These are phyloP conservation scores for Geodia barretti DNA, from an alignment of 37 sponge, comb jelly and placozoan species.

Conservation along the genomic window DNA sequence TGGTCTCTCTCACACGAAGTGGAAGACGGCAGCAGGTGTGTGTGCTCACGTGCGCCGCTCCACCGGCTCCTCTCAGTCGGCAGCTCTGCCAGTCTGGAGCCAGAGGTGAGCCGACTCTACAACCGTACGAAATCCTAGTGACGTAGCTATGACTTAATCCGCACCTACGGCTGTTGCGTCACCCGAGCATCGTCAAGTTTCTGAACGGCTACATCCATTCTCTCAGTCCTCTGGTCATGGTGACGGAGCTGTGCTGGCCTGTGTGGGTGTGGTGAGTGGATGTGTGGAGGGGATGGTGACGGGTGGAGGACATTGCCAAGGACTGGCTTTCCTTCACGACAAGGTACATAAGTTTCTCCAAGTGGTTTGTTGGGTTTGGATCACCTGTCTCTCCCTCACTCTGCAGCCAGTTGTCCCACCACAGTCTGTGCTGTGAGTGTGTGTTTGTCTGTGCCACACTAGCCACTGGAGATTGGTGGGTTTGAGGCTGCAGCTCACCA, in stretches of 20 bases:
- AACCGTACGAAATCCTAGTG: too few relatives aligned
- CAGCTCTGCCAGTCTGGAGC: neutral
- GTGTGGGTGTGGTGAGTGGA: neutral
- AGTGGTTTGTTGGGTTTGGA: neutral
- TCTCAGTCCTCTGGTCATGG: slow-evolving; percentile 9
- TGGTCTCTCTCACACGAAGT: neutral
- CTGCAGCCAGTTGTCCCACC: slow-evolving; percentile 46
- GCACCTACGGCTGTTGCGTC: slow-evolving; percentile 68
- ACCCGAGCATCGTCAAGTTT: slow-evolving; percentile 81
- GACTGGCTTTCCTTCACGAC: slow-evolving; percentile 59
- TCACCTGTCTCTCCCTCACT: neutral
- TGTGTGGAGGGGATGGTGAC: slow-evolving; percentile 44
- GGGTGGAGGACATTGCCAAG: slow-evolving; percentile 59
- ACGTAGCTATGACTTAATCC: neutral
- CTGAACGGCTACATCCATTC: slow-evolving; percentile 22
- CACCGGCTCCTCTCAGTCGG: neutral
- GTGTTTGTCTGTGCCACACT: slow-evolving; percentile 34
- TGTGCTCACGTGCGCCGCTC: neutral
- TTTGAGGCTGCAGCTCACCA: slow-evolving; percentile 41
- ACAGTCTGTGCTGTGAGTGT: slow-evolving; percentile 46
- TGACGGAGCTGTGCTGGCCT: slow-evolving; percentile 58
- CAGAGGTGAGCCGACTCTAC: neutral
- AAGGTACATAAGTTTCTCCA: too few relatives aligned
- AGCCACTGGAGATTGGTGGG: slow-evolving; percentile 44
- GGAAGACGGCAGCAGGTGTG: neutral